These are phyloP conservation scores for Aphelenchoides avenae DNA, from an alignment of 1,140 invertebrate genomes.

Conservation along the genomic window DNA sequence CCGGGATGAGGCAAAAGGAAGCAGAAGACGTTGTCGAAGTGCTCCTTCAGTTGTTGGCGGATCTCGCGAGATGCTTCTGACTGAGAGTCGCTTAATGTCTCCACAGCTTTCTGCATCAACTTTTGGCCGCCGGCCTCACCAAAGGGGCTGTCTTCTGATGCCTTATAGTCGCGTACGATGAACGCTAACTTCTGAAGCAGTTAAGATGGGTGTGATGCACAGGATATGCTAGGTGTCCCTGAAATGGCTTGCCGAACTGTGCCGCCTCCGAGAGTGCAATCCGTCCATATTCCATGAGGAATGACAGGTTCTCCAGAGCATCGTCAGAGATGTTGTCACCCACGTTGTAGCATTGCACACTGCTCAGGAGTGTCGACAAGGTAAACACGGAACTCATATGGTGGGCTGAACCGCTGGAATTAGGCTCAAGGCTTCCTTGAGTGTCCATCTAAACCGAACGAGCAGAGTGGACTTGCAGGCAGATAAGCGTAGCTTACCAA, in stretches of 20 bases:
- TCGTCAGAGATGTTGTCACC: constrained; percentile 65
- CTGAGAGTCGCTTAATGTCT: constrained; percentile 23
- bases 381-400: constrained; percentile 75
- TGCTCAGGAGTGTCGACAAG: constrained; percentile 64
- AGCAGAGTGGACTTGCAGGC: not conserved
- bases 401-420: constrained; percentile 10
- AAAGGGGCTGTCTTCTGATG: constrained; percentile 45
- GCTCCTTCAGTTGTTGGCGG: constrained; percentile 45
- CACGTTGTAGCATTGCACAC: constrained; percentile 65
- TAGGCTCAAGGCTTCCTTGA: constrained; percentile 87
- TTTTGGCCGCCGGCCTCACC: constrained; percentile 48
- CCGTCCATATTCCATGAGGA: constrained; percentile 95
- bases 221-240: constrained; percentile 55
- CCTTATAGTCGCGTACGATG: constrained; percentile 56
- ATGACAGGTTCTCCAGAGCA: constrained; percentile 64
- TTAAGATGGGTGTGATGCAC: constrained; percentile 2
- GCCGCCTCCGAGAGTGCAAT: constrained; percentile 82
- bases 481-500: constrained; percentile 29
- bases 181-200: constrained; percentile 46
- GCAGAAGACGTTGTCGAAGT: constrained; percentile 50
- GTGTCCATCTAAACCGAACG: constrained; percentile 78
- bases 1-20: constrained; percentile 57
- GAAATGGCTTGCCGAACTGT: constrained; percentile 73
- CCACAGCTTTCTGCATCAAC: constrained; percentile 43
- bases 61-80: constrained; percentile 42